A percentile compares a stretch with the other conserved stretches of the same genome.
Evolutionary conservation across 2,888 invertebrate genomes (phyloP).

Genomic region (Anoplius nigerrimus): DNA sequence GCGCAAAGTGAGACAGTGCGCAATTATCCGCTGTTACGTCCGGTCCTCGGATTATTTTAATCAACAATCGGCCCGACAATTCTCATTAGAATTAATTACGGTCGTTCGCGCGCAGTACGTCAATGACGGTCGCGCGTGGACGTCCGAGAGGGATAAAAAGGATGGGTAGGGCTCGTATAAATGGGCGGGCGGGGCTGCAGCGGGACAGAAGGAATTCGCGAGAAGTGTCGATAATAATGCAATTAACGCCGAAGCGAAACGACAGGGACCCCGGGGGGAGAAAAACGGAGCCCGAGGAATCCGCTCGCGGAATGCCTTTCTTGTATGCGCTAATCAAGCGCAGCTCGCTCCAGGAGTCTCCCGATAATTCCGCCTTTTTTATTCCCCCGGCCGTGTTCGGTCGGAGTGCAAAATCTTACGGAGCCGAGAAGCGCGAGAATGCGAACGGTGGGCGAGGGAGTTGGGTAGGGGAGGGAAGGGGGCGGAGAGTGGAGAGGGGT

Average conservation of each 20-base stretch:
- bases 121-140: too few relatives aligned
- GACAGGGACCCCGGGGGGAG: constrained; percentile 14
- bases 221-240: constrained; percentile 50
- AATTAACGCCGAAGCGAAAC: constrained; percentile 48
- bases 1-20: too few relatives aligned
- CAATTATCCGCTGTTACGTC: too few relatives aligned
- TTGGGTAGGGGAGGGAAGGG: constrained; percentile 24
- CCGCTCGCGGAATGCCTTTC: constrained; percentile 50
- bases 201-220: not conserved
- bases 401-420: not conserved
- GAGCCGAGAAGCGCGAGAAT: not conserved
- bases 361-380: constrained; percentile 38
- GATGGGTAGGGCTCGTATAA: too few relatives aligned
- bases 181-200: too few relatives aligned
- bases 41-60: too few relatives aligned
- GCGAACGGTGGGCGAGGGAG: constrained; percentile 22
- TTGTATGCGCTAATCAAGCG: constrained; percentile 51
- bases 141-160: not conserved
- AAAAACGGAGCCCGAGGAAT: constrained; percentile 47
- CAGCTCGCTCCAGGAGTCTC: constrained; percentile 11
- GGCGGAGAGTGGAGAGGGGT: not conserved
- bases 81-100: too few relatives aligned
- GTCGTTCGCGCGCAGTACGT: too few relatives aligned
- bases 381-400: constrained; percentile 16
- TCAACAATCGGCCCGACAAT: too few relatives aligned